These are phyloP conservation scores for Pagetopsis macropterus DNA, from an alignment of 2,797 vertebrate species.

Conservation along the genomic window DNA sequence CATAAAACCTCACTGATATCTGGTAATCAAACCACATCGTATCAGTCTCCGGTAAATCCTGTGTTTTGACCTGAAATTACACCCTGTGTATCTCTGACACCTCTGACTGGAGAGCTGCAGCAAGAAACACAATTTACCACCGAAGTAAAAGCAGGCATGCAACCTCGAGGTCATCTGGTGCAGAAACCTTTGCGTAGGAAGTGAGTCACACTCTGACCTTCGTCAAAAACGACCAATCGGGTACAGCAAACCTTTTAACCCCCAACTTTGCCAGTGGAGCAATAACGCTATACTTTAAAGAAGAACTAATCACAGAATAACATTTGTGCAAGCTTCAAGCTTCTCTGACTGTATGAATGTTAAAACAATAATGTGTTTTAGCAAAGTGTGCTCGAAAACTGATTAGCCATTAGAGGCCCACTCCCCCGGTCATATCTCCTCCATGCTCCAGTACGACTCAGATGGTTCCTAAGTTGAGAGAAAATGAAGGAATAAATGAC, in stretches of 20 bases:
- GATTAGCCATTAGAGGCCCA: constrained; percentile 37
- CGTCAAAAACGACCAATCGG: constrained; percentile 25
- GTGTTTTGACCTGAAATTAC: constrained; percentile 35
- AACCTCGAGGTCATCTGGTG: constrained; percentile 38
- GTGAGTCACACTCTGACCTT: constrained; percentile 48
- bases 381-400: constrained; percentile 15
- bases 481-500: constrained; percentile 77
- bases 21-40: not conserved
- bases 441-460: constrained; percentile 47
- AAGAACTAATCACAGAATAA: not conserved
- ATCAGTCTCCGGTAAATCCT: constrained; percentile 2
- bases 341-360: constrained; percentile 16
- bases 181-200: constrained; percentile 35
- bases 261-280: constrained; percentile 18
- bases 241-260: constrained; percentile 51
- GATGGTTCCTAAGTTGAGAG: constrained; percentile 58
- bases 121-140: constrained; percentile 25
- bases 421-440: constrained; percentile 51
- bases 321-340: constrained; percentile 2
- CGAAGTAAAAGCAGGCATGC: constrained; percentile 24
- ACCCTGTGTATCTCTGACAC: constrained; percentile 24
- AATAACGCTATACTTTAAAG: constrained; percentile 3
- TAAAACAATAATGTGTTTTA: constrained; percentile 12
- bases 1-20: not conserved
- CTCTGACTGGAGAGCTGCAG: constrained; percentile 3